Evolutionary conservation across 2,888 invertebrate species (phyloP).

Genomic region (Spialia ferax): DNA sequence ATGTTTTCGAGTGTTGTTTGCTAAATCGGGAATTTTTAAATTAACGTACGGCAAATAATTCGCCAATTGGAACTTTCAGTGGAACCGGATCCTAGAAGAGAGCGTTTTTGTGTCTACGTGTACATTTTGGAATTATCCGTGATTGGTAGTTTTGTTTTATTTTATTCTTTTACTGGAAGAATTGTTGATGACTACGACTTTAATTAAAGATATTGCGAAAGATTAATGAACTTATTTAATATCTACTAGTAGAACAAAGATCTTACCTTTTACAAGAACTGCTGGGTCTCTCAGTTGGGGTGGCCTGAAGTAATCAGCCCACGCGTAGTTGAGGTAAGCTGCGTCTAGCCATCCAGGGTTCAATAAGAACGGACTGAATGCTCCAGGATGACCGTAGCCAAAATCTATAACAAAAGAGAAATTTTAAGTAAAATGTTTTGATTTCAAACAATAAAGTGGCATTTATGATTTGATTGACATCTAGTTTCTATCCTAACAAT

Average conservation of each 20-base stretch:
- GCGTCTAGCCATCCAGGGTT: constrained; percentile 95
- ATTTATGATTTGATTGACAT: neutral
- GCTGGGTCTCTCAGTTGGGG: constrained; percentile 76
- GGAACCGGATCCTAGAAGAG: constrained; percentile 46
- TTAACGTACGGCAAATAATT: constrained; percentile 77
- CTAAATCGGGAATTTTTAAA: constrained; percentile 81
- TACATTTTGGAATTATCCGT: constrained; percentile 24
- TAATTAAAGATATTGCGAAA: neutral
- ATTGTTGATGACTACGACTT: neutral
- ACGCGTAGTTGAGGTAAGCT: constrained; percentile 92
- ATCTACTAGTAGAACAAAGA: neutral
- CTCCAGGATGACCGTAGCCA: constrained; percentile 92
- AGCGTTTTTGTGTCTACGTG: constrained; percentile 31
- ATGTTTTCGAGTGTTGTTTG: constrained; percentile 82
- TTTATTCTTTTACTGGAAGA: constrained; percentile 6
- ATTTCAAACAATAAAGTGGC: neutral
- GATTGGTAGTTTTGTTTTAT: constrained; percentile 24
- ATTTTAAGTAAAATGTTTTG: constrained; percentile 4
- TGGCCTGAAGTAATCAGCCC: constrained; percentile 90
- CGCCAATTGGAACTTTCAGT: constrained; percentile 60
- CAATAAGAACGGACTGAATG: constrained; percentile 92
- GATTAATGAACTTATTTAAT: neutral
- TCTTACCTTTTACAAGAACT: constrained; percentile 88
- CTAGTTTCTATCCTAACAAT: neutral
- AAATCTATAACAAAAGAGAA: constrained; percentile 87